Evolutionary conservation across 2,797 vertebrate genomes (phyloP).

Genomic region (Danio jaintianensis): DNA sequence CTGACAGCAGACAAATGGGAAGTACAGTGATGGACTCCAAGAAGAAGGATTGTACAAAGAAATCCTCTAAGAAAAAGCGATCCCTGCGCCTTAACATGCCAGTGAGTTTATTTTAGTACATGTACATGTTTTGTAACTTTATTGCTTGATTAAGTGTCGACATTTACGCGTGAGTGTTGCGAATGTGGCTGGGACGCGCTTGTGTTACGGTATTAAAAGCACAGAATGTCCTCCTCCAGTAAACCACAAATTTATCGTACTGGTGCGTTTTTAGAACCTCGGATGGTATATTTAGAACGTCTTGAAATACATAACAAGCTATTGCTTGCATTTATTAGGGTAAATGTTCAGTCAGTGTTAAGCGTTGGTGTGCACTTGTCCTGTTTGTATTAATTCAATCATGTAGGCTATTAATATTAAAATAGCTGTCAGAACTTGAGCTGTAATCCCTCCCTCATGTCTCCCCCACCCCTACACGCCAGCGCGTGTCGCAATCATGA

Average conservation of each 20-base stretch:
- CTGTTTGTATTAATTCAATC: no score
- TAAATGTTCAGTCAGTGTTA: no score
- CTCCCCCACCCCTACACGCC: not conserved
- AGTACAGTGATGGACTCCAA: constrained; percentile 80
- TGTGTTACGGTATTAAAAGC: not conserved
- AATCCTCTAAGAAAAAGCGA: constrained; percentile 76
- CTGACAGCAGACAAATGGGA: constrained; percentile 70
- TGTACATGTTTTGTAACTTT: constrained; percentile 52
- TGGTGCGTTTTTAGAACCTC: not conserved
- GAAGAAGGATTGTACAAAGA: constrained; percentile 74
- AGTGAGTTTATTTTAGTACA: constrained; percentile 71
- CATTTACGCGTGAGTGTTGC: not conserved
- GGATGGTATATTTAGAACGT: not conserved
- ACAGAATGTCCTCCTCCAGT: not conserved
- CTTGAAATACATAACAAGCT: not conserved
- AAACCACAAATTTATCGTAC: not conserved
- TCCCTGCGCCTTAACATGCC: constrained; percentile 81
- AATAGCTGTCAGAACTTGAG: constrained; percentile 35
- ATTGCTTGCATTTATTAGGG: not conserved
- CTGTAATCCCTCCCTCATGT: not conserved
- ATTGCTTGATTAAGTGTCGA: not conserved
- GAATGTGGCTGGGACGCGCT: constrained; percentile 15
- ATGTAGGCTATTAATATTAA: no score
- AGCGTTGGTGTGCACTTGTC: no score
- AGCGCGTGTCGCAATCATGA: constrained; percentile 8